Conservation (phyloP, 1,140 invertebrate genomes). For the Bombus difficillimus region DNA sequence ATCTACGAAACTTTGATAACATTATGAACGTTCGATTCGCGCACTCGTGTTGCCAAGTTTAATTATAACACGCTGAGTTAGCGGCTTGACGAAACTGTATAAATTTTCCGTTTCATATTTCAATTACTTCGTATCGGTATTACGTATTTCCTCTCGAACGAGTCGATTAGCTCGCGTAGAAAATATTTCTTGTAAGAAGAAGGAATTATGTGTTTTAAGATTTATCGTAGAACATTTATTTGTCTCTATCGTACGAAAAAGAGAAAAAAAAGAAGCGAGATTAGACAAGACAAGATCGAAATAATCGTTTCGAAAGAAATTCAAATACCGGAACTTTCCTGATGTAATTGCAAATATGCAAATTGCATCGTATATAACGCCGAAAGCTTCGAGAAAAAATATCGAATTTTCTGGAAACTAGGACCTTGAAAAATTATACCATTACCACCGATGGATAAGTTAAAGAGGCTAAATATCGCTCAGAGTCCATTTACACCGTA, state of each 20-base stretch:
- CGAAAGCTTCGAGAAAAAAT: too few relatives aligned
- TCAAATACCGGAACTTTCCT: background rate
- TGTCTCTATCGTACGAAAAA: too few relatives aligned
- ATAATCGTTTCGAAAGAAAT: background rate
- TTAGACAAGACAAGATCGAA: background rate
- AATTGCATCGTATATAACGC: background rate
- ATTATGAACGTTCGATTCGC: background rate
- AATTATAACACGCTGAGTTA: background rate
- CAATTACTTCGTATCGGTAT: background rate
- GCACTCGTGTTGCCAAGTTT: too few relatives aligned
- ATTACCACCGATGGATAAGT: background rate
- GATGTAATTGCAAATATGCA: background rate
- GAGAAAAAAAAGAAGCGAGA: too few relatives aligned
- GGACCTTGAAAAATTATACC: background rate
- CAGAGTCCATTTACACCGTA: background rate
- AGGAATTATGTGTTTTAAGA: background rate
- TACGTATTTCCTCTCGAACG: background rate
- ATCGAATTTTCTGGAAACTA: background rate
- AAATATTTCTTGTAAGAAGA: background rate
- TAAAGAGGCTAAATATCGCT: background rate
- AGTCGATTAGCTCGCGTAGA: too few relatives aligned
- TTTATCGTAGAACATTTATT: background rate
- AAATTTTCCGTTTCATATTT: background rate
- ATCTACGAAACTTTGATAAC: slow-evolving; percentile 49
- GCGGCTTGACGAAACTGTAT: background rate